Percentiles rank a stretch among this genome's conserved stretches.
These are phyloP conservation scores for Struthidea cinerea DNA, from an alignment of 2,113 vertebrate genomes.

Conservation along the genomic window DNA sequence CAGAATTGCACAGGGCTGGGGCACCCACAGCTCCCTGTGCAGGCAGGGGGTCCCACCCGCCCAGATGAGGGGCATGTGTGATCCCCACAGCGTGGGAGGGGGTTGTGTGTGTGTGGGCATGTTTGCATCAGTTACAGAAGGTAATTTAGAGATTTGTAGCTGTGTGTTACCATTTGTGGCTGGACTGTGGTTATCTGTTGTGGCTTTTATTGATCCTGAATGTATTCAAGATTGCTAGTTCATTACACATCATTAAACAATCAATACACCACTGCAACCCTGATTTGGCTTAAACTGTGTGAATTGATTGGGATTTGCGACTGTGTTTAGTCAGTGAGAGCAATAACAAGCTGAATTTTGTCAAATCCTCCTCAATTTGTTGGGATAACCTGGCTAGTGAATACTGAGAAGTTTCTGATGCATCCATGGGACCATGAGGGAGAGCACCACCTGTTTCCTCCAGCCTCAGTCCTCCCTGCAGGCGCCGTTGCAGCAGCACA, in stretches of 20 bases:
- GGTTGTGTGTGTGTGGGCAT: fast-evolving
- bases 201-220: background rate
- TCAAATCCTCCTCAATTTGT: background rate
- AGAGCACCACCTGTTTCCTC: background rate
- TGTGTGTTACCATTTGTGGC: background rate
- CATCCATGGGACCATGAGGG: background rate
- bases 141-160: background rate
- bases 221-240: background rate
- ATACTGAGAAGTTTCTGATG: background rate
- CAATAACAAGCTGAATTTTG: background rate
- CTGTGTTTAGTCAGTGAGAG: background rate
- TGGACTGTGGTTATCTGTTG: background rate
- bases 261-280: background rate
- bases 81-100: background rate
- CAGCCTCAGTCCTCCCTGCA: background rate
- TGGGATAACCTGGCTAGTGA: background rate
- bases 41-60: fast-evolving
- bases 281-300: background rate
- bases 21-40: background rate
- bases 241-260: background rate
- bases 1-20: background rate
- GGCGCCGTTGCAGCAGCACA: fast-evolving
- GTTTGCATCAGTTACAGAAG: background rate
- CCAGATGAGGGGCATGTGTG: fast-evolving
- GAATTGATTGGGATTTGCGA: background rate